phyloP scores from a whole-genome alignment of 2,797 vertebrate species.

The Margarornis squamiger region DNA sequence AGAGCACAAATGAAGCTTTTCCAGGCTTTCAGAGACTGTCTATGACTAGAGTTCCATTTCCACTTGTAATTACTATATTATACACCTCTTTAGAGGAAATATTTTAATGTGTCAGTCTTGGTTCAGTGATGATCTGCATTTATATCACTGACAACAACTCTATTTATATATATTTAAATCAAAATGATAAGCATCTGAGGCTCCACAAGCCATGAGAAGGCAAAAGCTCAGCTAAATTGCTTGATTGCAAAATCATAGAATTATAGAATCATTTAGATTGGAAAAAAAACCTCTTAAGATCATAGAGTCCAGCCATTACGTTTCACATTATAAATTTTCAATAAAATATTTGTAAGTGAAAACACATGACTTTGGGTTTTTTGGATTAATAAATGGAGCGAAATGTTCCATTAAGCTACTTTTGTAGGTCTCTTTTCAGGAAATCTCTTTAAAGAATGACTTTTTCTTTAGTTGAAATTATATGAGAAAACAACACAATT shows the following conservation, averaged over 20 bases:
- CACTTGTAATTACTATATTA: slow-evolving; percentile 6
- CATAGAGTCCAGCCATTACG: not conserved
- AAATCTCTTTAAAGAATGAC: not conserved
- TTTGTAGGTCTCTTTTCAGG: slow-evolving; percentile 7
- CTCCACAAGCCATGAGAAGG: slow-evolving; percentile 12
- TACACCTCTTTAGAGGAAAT: slow-evolving; percentile 4
- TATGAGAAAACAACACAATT: not conserved
- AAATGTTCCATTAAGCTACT: slow-evolving; percentile 28
- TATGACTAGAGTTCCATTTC: slow-evolving; percentile 18
- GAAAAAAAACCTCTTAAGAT: not conserved
- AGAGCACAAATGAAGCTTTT: slow-evolving; percentile 33
- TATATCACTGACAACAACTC: not conserved
- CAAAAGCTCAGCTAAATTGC: slow-evolving; percentile 4
- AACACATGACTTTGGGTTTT: slow-evolving; percentile 56
- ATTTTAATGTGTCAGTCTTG: slow-evolving; percentile 11
- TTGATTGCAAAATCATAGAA: slow-evolving; percentile 31
- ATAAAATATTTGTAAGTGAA: slow-evolving; percentile 60
- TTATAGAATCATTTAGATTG: not conserved
- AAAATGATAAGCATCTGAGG: slow-evolving; percentile 45
- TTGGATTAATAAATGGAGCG: slow-evolving; percentile 16
- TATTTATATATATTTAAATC: not conserved
- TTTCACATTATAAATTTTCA: slow-evolving; percentile 23
- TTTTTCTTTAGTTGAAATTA: not conserved
- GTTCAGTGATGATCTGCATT: slow-evolving; percentile 16
- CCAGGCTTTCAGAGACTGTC: slow-evolving; percentile 39